Evolutionary conservation across 2,888 invertebrate genomes (phyloP).

Genomic region (Caenorhabditis sp.): DNA sequence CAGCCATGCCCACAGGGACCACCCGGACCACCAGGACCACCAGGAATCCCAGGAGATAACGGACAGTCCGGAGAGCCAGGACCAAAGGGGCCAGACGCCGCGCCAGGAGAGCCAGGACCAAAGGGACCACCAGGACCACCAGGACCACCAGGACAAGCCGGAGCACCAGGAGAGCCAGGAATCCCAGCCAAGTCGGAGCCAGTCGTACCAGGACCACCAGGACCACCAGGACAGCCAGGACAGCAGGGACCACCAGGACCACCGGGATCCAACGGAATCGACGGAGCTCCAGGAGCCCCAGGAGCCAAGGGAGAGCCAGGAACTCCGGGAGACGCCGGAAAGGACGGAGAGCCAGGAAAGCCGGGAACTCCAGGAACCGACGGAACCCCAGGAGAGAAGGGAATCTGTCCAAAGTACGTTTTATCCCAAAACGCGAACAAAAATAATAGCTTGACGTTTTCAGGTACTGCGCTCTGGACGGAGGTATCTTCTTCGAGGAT

Average conservation of each 20-base stretch:
- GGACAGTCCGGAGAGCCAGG: constrained; percentile 68
- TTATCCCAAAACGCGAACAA: too few species aligned
- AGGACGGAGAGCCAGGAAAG: constrained; percentile 67
- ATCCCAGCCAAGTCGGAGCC: constrained; percentile 66
- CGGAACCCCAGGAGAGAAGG: constrained; percentile 69
- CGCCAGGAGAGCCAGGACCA: constrained; percentile 72
- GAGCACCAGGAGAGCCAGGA: constrained; percentile 70
- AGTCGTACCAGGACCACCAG: constrained; percentile 71
- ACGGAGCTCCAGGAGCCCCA: constrained; percentile 69
- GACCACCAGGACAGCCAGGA: constrained; percentile 68
- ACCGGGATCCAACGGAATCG: constrained; percentile 67
- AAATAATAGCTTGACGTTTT: too few species aligned
- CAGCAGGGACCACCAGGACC: constrained; percentile 70
- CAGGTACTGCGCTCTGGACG: constrained; percentile 68
- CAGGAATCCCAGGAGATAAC: constrained; percentile 71
- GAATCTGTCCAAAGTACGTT: constrained; percentile 70
- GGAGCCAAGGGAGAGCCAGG: constrained; percentile 68
- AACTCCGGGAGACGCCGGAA: constrained; percentile 68
- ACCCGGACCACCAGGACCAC: constrained; percentile 71
- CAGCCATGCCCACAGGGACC: constrained; percentile 72
- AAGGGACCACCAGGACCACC: constrained; percentile 71
- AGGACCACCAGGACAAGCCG: constrained; percentile 69
- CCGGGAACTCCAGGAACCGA: constrained; percentile 68
- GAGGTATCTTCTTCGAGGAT: constrained; percentile 78
- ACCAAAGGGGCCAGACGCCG: constrained; percentile 71